Percentiles rank a stretch among this genome's conserved stretches.
phyloP scores from a whole-genome alignment of 1,140 invertebrate species.

The Drosophila sturtevanti region DNA sequence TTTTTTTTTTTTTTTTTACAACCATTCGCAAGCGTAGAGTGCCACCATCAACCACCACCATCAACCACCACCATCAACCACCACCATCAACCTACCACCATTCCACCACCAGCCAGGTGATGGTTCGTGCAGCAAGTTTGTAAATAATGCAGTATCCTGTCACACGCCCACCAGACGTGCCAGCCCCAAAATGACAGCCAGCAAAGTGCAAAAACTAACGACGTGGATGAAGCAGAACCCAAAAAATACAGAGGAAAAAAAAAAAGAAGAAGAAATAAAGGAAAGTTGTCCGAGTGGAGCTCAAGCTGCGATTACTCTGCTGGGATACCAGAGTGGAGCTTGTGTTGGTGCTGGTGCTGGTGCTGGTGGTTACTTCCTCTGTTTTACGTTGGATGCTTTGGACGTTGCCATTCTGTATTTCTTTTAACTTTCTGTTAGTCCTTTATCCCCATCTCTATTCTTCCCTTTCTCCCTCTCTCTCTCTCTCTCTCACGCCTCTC shows the following conservation, averaged over 20 bases:
- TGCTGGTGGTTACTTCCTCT: not conserved
- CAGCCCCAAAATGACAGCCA: slow-evolving; percentile 50
- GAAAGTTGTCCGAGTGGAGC: slow-evolving; percentile 39
- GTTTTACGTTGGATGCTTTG: not conserved
- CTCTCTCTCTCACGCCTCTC: not conserved
- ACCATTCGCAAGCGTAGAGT: slow-evolving; percentile 38
- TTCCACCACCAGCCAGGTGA: slow-evolving; percentile 11
- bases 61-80: not conserved
- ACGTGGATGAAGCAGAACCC: slow-evolving; percentile 57
- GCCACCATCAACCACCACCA: not conserved
- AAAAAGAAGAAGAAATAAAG: not conserved
- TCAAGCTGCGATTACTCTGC: slow-evolving; percentile 47
- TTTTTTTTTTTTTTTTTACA: slow-evolving; percentile 33
- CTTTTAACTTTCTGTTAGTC: slow-evolving; percentile 27
- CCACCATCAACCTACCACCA: too few relatives aligned
- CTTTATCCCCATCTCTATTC: too few relatives aligned
- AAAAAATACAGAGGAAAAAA: slow-evolving; percentile 18
- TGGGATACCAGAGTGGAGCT: not conserved
- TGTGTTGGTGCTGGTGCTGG: not conserved
- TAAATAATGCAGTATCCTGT: slow-evolving; percentile 65
- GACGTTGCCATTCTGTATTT: slow-evolving; percentile 6
- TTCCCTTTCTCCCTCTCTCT: not conserved
- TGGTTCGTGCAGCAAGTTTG: slow-evolving; percentile 55
- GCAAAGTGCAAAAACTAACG: slow-evolving; percentile 68
- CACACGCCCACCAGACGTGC: slow-evolving; percentile 19